These are phyloP conservation scores for Cryptophagus acutangulus DNA, from an alignment of 2,888 invertebrate species.

Conservation along the genomic window DNA sequence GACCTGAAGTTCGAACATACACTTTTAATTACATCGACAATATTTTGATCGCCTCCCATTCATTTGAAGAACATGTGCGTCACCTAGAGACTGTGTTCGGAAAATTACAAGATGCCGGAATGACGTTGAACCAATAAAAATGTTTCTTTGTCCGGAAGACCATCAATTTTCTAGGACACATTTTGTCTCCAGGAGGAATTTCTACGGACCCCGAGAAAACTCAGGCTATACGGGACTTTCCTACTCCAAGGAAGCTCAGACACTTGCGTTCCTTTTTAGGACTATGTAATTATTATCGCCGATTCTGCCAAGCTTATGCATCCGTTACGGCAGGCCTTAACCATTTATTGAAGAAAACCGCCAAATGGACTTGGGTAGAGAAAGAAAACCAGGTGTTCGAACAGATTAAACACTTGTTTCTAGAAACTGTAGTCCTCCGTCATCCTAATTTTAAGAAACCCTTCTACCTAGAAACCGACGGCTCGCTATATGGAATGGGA, in stretches of 20 bases:
- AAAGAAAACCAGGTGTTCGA: conserved; percentile 16
- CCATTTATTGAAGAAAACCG: conserved; percentile 16
- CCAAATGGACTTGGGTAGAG: conserved; percentile 16
- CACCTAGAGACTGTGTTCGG: conserved; percentile 21
- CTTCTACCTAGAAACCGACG: conserved; percentile 18
- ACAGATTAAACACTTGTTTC: conserved; percentile 15
- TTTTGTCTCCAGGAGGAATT: conserved; percentile 18
- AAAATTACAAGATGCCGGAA: conserved; percentile 17
- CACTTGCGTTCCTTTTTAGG: conserved; percentile 11
- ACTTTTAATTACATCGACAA: conserved; percentile 32
- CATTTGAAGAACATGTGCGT: conserved; percentile 21
- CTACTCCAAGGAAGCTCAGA: conserved; percentile 8
- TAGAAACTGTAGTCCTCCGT: conserved; percentile 14
- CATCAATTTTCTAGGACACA: conserved; percentile 21
- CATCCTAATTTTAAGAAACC: conserved; percentile 17
- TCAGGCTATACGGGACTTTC: conserved; percentile 8
- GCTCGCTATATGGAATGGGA: conserved; percentile 4
- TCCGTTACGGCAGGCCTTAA: conserved; percentile 11
- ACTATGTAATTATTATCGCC: conserved; percentile 10
- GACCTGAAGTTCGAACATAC: conserved; percentile 24
- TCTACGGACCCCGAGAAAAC: conserved; percentile 19
- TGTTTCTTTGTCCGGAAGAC: no score
- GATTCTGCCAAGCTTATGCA: conserved; percentile 19
- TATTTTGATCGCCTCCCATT: conserved; percentile 25
- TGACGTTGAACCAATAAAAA: conserved; percentile 22